Evolutionary conservation across 1,140 invertebrate species (phyloP).

Genomic region (Gryon sp.): DNA sequence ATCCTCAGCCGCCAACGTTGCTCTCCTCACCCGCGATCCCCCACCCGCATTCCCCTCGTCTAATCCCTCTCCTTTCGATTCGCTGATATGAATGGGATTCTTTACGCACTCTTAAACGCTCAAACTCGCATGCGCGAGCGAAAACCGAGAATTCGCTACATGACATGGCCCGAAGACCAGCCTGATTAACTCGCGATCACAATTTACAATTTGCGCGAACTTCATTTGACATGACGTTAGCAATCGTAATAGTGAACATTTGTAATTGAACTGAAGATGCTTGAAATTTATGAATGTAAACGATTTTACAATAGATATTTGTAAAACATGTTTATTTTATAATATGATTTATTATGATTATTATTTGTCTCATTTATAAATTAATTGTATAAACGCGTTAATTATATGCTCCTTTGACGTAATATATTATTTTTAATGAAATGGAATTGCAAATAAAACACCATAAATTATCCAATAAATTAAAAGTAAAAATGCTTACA

Average conservation of each 20-base stretch:
- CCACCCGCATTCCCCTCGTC: slow-evolving; percentile 18
- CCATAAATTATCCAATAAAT: slow-evolving; percentile 10
- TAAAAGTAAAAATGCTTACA: not conserved
- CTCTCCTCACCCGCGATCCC: slow-evolving; percentile 42
- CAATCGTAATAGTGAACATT: too few relatives aligned
- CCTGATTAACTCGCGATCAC: slow-evolving; percentile 1
- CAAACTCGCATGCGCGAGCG: slow-evolving; percentile 51
- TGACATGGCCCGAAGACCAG: too few relatives aligned
- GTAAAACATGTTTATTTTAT: too few relatives aligned
- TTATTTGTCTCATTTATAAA: too few relatives aligned
- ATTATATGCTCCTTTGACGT: too few relatives aligned
- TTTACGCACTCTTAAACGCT: slow-evolving; percentile 68
- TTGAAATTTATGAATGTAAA: too few relatives aligned
- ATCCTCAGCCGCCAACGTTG: too few relatives aligned
- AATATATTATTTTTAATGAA: too few relatives aligned
- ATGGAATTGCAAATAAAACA: not conserved
- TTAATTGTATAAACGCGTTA: too few relatives aligned
- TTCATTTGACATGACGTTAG: too few relatives aligned
- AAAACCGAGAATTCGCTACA: slow-evolving; percentile 34
- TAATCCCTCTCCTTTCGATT: slow-evolving; percentile 55
- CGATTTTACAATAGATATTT: too few relatives aligned
- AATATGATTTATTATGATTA: not conserved
- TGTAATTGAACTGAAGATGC: slow-evolving; percentile 10
- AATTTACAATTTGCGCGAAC: too few relatives aligned
- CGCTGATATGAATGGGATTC: slow-evolving; percentile 76